These are phyloP conservation scores for Gobionotothen gibberifrons DNA, from an alignment of 2,797 vertebrate species.

Conservation along the genomic window DNA sequence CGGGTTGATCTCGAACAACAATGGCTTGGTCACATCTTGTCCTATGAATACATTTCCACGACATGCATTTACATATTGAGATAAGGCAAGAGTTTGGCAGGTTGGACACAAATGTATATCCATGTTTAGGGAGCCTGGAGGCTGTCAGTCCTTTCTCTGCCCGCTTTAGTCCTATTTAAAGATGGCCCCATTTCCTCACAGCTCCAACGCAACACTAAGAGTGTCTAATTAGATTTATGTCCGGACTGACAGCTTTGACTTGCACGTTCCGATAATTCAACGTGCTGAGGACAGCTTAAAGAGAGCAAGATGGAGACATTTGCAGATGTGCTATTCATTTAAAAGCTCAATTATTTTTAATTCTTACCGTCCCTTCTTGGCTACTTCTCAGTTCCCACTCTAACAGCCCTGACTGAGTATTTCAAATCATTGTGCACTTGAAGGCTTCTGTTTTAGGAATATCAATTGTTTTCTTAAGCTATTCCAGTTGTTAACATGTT, in stretches of 20 bases:
- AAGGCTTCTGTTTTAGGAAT: constrained; percentile 3
- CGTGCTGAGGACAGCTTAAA: constrained; percentile 29
- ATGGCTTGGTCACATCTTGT: background rate
- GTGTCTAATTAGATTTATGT: constrained; percentile 62
- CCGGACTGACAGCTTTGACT: constrained; percentile 55
- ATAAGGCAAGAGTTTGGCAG: constrained; percentile 28
- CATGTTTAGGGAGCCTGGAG: constrained; percentile 18
- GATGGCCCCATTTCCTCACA: constrained; percentile 59
- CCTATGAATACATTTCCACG: constrained; percentile 11
- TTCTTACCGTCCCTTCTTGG: constrained; percentile 1
- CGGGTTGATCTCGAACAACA: background rate
- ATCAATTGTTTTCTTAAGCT: background rate
- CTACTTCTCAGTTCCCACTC: constrained; percentile 1
- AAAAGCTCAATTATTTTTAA: constrained; percentile 15
- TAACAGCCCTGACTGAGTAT: constrained; percentile 7
- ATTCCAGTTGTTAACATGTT: constrained; percentile 16
- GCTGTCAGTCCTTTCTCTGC: constrained; percentile 31
- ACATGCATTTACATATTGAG: background rate
- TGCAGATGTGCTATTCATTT: constrained; percentile 4
- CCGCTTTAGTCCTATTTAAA: constrained; percentile 67
- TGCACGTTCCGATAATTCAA: constrained; percentile 46
- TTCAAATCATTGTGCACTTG: constrained; percentile 1
- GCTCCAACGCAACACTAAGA: constrained; percentile 42
- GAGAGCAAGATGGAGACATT: constrained; percentile 4
- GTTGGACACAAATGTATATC: constrained; percentile 15